These are phyloP conservation scores for Stylophora pistillata DNA, from an alignment of 64 coral and sea anemone species.

Conservation along the genomic window DNA sequence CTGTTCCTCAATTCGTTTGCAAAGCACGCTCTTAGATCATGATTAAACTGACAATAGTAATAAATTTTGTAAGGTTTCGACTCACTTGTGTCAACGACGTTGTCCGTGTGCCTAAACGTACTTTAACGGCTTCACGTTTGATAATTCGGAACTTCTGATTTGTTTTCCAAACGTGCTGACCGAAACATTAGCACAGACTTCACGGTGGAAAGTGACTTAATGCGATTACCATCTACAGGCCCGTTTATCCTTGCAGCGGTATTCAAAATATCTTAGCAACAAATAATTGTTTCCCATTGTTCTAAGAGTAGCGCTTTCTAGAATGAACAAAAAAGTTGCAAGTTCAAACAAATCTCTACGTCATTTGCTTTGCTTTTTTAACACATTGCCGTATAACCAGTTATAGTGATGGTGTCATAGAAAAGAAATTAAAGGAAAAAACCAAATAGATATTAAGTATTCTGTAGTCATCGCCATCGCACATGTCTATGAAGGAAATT, in stretches of 20 bases:
- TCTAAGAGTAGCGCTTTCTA: neutral
- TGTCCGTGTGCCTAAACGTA: too few species aligned
- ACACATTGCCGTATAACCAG: neutral
- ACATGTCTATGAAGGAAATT: too few species aligned
- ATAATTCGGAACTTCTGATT: neutral
- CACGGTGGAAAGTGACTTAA: neutral
- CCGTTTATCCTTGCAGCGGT: neutral
- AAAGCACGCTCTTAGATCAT: too few species aligned
- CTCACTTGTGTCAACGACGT: too few species aligned
- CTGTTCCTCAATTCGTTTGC: too few species aligned
- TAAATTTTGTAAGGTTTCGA: too few species aligned
- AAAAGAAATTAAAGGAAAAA: too few species aligned
- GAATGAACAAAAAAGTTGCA: neutral
- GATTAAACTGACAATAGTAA: too few species aligned
- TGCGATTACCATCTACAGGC: neutral
- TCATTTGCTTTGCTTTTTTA: neutral
- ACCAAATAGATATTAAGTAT: too few species aligned
- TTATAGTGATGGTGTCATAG: neutral
- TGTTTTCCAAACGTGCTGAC: neutral
- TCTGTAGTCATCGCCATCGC: too few species aligned
- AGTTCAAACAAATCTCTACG: neutral
- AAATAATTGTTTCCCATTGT: neutral
- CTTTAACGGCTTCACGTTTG: too few species aligned
- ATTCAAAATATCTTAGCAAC: constrained; percentile 32
- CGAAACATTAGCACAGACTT: neutral